Conservation (phyloP, 2,797 vertebrate genomes). For the Pseudomugil tenellus region DNA sequence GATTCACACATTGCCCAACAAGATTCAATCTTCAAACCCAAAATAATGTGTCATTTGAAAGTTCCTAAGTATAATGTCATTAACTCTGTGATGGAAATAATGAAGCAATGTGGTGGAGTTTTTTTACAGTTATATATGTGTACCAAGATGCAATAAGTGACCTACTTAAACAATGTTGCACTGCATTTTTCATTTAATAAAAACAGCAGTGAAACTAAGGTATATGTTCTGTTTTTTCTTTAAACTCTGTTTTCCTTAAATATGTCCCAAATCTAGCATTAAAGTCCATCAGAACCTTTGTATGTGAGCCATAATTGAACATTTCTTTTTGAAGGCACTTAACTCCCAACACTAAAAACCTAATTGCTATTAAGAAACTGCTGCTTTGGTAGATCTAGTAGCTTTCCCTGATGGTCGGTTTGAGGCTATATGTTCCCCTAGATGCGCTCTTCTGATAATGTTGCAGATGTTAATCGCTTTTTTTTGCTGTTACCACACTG, state of each 20-base stretch:
- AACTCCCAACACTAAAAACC: slow-evolving; percentile 55
- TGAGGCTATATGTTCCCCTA: slow-evolving; percentile 35
- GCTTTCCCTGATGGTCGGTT: slow-evolving; percentile 42
- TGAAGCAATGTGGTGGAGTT: slow-evolving; percentile 21
- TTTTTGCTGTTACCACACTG: slow-evolving; percentile 24
- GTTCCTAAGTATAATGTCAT: background rate
- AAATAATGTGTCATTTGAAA: slow-evolving; percentile 30
- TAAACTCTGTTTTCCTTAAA: slow-evolving; percentile 39
- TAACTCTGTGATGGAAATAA: too few relatives aligned
- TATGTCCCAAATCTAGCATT: slow-evolving; percentile 50
- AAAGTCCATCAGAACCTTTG: slow-evolving; percentile 62
- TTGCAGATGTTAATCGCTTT: slow-evolving; percentile 8
- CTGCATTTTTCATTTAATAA: slow-evolving; percentile 39
- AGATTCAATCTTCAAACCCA: slow-evolving; percentile 33
- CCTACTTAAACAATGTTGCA: slow-evolving; percentile 42
- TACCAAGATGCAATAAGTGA: slow-evolving; percentile 36
- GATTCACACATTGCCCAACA: slow-evolving; percentile 50
- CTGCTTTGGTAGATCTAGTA: slow-evolving; percentile 43
- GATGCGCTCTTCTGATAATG: slow-evolving; percentile 35
- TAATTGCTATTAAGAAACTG: slow-evolving; percentile 60
- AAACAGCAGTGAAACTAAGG: slow-evolving; percentile 42
- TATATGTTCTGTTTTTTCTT: slow-evolving; percentile 36
- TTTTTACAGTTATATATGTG: slow-evolving; percentile 29
- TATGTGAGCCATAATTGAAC: slow-evolving; percentile 57
- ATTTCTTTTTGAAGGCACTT: slow-evolving; percentile 60